phyloP scores from a whole-genome alignment of 1,140 invertebrate genomes.

The Pseudomyrmex dendroicus region DNA sequence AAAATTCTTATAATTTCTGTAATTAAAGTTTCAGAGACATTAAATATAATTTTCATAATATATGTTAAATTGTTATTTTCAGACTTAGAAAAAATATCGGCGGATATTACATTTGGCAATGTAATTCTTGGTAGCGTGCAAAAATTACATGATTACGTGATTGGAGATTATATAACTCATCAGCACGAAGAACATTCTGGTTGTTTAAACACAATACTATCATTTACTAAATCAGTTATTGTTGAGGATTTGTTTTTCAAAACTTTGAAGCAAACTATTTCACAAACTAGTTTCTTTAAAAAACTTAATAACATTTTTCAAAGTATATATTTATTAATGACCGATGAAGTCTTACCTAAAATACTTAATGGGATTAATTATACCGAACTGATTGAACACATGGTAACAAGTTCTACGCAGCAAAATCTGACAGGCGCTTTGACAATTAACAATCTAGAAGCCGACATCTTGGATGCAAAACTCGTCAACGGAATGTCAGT shows the following conservation, averaged over 20 bases:
- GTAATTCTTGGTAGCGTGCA: conserved; percentile 63
- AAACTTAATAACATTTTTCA: conserved; percentile 62
- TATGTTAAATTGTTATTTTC: conserved; percentile 32
- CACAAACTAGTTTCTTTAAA: conserved; percentile 53
- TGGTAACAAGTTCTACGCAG: conserved; percentile 59
- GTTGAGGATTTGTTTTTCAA: conserved; percentile 70
- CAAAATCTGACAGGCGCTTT: conserved; percentile 71
- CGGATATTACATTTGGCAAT: conserved; percentile 69
- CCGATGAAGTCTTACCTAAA: conserved; percentile 60
- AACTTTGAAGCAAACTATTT: conserved; percentile 67
- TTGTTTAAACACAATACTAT: conserved; percentile 68
- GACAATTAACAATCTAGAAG: conserved; percentile 65
- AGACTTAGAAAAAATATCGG: conserved; percentile 77
- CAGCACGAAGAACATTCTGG: not conserved
- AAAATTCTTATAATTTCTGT: not conserved
- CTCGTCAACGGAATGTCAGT: conserved; percentile 69
- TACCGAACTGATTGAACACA: conserved; percentile 58
- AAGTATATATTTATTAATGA: conserved; percentile 62
- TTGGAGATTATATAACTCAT: not conserved
- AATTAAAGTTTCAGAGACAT: conserved; percentile 7
- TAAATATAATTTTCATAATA: not conserved
- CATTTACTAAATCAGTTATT: conserved; percentile 66
- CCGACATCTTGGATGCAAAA: conserved; percentile 52
- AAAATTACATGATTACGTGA: conserved; percentile 4
- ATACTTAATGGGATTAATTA: conserved; percentile 71